Evolutionary conservation across 2,888 invertebrate genomes (phyloP).

Genomic region (Chloromyia formosa): DNA sequence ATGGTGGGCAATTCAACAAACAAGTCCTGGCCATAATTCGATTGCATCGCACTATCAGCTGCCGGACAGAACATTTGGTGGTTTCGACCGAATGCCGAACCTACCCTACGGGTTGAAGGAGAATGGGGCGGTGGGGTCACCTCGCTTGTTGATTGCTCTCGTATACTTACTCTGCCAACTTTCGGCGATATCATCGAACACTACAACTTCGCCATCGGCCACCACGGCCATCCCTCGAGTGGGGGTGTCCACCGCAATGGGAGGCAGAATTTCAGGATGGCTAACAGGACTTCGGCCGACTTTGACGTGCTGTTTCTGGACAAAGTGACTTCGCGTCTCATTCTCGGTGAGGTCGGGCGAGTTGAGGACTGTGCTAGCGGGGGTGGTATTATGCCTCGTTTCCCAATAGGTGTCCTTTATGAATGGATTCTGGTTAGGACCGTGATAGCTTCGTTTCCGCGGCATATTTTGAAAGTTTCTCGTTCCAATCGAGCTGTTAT

Average conservation of each 20-base stretch:
- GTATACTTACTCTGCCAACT: constrained; percentile 74
- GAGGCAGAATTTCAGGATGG: constrained; percentile 50
- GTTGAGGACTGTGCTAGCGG: constrained; percentile 58
- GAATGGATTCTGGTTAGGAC: constrained; percentile 49
- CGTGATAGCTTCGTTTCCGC: constrained; percentile 46
- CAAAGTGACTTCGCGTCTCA: constrained; percentile 50
- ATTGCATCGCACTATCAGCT: neutral
- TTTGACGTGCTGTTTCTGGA: constrained; percentile 55
- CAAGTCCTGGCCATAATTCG: neutral
- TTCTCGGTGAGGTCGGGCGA: constrained; percentile 58
- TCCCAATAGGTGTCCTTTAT: constrained; percentile 58
- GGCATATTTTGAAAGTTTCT: constrained; percentile 46
- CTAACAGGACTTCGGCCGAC: constrained; percentile 59
- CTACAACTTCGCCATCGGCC: constrained; percentile 80
- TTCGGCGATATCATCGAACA: constrained; percentile 87
- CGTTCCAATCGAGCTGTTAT: neutral
- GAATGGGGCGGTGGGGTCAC: neutral
- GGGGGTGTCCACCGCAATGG: constrained; percentile 46
- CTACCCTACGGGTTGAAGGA: neutral
- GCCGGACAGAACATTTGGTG: neutral
- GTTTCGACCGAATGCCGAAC: constrained; percentile 1
- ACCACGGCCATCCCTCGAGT: constrained; percentile 66
- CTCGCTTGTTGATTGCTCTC: neutral
- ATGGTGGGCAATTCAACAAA: neutral
- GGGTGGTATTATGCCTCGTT: constrained; percentile 56